Percentiles rank a stretch among this genome's conserved stretches.
Conservation (phyloP, 2,888 invertebrate species). For the Callimorpha dominula region DNA sequence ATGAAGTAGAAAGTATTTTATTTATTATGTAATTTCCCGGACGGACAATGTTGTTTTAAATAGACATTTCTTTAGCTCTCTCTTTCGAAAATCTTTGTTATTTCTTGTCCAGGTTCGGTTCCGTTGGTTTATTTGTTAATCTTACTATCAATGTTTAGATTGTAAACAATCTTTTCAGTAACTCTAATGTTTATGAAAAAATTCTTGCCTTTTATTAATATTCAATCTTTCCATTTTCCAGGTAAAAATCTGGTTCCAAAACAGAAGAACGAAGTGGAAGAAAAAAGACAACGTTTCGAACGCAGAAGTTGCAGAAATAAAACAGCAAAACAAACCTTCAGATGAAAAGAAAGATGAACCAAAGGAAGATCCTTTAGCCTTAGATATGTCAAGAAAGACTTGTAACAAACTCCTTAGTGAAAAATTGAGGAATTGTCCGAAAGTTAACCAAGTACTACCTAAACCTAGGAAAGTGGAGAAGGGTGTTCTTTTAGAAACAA, state of each 20-base stretch:
- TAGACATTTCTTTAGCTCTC: too few relatives aligned
- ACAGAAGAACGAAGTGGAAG: constrained; percentile 91
- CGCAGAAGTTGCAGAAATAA: constrained; percentile 95
- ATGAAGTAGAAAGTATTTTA: too few relatives aligned
- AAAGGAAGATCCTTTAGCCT: constrained; percentile 75
- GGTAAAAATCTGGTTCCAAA: constrained; percentile 97
- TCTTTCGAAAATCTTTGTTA: too few relatives aligned
- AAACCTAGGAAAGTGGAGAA: constrained; percentile 79
- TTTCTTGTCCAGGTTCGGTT: too few relatives aligned
- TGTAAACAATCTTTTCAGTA: too few relatives aligned
- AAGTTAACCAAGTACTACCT: constrained; percentile 62
- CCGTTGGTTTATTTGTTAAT: too few relatives aligned
- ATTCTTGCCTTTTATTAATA: constrained; percentile 12
- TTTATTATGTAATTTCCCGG: too few relatives aligned
- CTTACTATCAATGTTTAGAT: too few relatives aligned
- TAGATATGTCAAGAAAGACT: constrained; percentile 81
- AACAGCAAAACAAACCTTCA: constrained; percentile 83
- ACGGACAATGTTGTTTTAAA: too few relatives aligned
- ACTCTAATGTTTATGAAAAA: neutral
- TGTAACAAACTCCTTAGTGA: constrained; percentile 78
- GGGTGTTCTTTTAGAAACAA: constrained; percentile 72
- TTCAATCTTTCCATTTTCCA: constrained; percentile 78
- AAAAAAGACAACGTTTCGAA: constrained; percentile 97
- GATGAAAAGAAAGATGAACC: constrained; percentile 69
- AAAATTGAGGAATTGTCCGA: constrained; percentile 69